Conservation (phyloP, 2,797 vertebrate species). For the Sylvilagus floridanus region DNA sequence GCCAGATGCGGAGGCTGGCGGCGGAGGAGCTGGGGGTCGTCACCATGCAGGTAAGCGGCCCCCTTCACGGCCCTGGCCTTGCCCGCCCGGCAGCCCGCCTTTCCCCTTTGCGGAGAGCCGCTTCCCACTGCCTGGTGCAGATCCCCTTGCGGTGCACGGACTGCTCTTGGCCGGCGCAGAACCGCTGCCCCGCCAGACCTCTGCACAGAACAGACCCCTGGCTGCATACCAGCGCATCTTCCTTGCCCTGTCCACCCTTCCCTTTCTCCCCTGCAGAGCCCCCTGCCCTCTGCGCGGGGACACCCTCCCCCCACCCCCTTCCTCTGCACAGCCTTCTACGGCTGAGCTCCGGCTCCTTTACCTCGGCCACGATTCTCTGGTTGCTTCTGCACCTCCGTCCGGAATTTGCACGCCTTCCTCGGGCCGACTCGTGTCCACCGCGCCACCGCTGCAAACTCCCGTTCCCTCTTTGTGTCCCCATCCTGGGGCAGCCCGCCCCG, state of each 20-base stretch:
- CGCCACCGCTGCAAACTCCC: constrained; percentile 63
- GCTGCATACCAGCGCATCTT: background rate
- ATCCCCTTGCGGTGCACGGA: background rate
- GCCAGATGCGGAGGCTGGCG: constrained; percentile 95
- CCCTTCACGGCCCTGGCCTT: background rate
- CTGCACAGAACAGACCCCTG: background rate
- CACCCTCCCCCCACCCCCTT: background rate
- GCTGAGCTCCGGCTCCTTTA: background rate
- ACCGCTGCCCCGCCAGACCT: background rate
- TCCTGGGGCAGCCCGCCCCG: background rate
- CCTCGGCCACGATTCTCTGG: background rate
- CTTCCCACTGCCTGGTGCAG: background rate
- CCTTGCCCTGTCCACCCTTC: background rate
- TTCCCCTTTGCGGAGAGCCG: background rate
- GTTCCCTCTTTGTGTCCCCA: constrained; percentile 53
- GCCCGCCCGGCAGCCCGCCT: background rate
- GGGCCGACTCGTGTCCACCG: background rate
- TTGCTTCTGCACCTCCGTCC: background rate
- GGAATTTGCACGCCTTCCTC: background rate
- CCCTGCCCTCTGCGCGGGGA: background rate
- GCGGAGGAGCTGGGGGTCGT: constrained; percentile 96
- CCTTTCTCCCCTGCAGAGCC: background rate
- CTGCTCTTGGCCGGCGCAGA: background rate
- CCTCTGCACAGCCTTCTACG: background rate
- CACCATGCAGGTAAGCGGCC: constrained; percentile 94